Percentiles rank a stretch among this genome's conserved stretches.
phyloP scores from a whole-genome alignment of 1,140 invertebrate species.

The Chironomus tepperi region DNA sequence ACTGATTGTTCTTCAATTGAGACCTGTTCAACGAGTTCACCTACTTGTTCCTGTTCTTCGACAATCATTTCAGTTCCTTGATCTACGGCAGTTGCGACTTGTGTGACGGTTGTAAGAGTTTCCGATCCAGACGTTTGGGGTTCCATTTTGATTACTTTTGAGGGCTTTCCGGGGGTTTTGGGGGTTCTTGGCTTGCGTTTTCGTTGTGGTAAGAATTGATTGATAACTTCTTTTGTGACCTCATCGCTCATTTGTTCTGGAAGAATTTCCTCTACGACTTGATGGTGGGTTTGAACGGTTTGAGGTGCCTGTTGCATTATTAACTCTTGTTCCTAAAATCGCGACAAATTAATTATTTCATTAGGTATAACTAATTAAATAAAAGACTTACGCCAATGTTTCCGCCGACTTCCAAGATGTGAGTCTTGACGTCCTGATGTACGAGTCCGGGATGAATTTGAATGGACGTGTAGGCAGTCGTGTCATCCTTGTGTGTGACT shows the following conservation, averaged over 20 bases:
- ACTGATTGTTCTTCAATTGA: conserved; percentile 23
- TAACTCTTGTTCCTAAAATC: conserved; percentile 35
- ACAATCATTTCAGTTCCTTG: conserved; percentile 4
- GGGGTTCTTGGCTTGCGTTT: conserved; percentile 40
- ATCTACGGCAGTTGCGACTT: neutral
- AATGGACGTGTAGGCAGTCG: conserved; percentile 38
- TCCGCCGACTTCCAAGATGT: conserved; percentile 22
- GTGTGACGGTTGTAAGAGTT: neutral
- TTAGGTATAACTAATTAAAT: neutral
- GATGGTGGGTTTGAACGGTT: conserved; percentile 35
- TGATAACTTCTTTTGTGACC: conserved; percentile 40
- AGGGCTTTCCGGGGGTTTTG: conserved; percentile 37
- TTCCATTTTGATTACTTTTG: conserved; percentile 8
- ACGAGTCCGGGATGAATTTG: conserved; percentile 41
- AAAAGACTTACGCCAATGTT: neutral
- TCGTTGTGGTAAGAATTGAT: conserved; percentile 41
- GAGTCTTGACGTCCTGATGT: conserved; percentile 33
- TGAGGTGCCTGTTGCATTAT: conserved; percentile 37
- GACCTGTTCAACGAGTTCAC: conserved; percentile 7
- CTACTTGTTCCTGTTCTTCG: conserved; percentile 7
- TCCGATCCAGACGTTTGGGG: conserved; percentile 16
- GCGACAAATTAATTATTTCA: neutral
- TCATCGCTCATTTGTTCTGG: conserved; percentile 30
- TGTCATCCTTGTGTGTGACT: conserved; percentile 40
- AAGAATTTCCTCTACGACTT: conserved; percentile 38